A percentile compares a stretch with the other conserved stretches of the same genome.
phyloP scores from a whole-genome alignment of 1,140 invertebrate genomes.

The Dendrolimus punctatus region DNA sequence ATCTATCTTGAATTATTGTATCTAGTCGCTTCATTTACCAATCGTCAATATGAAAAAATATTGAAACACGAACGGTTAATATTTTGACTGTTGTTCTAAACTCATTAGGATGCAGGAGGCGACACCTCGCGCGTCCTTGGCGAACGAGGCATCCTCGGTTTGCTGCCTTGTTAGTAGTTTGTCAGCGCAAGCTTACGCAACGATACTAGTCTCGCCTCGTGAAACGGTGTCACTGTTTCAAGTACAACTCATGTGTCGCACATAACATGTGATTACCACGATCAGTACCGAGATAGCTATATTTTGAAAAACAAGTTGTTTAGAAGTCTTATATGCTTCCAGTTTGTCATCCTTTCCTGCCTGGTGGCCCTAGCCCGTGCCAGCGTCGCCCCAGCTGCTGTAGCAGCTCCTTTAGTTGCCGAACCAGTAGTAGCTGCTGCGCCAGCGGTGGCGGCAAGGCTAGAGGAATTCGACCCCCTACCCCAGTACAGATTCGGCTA shows the following conservation, averaged over 20 bases:
- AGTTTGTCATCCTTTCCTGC: constrained; percentile 52
- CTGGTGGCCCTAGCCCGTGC: constrained; percentile 38
- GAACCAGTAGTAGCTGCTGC: constrained; percentile 51
- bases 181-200: constrained; percentile 51
- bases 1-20: too few relatives aligned
- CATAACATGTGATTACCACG: constrained; percentile 13
- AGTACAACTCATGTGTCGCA: constrained; percentile 39
- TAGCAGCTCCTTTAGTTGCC: constrained; percentile 41
- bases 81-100: constrained; percentile 2
- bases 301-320: constrained; percentile 2
- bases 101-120: constrained; percentile 36
- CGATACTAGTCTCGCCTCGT: constrained; percentile 43
- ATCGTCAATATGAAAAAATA: too few relatives aligned
- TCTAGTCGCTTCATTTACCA: too few relatives aligned
- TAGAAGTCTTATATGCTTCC: constrained; percentile 15
- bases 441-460: constrained; percentile 33
- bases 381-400: constrained; percentile 31
- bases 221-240: constrained; percentile 62
- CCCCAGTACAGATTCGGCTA: constrained; percentile 80
- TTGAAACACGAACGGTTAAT: too few relatives aligned
- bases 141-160: constrained; percentile 25
- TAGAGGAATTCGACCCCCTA: constrained; percentile 72
- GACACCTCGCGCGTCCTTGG: constrained; percentile 41
- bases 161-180: constrained; percentile 49
- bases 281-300: background rate